Conservation (phyloP, 2,888 invertebrate species). For the Carcina quercana region DNA sequence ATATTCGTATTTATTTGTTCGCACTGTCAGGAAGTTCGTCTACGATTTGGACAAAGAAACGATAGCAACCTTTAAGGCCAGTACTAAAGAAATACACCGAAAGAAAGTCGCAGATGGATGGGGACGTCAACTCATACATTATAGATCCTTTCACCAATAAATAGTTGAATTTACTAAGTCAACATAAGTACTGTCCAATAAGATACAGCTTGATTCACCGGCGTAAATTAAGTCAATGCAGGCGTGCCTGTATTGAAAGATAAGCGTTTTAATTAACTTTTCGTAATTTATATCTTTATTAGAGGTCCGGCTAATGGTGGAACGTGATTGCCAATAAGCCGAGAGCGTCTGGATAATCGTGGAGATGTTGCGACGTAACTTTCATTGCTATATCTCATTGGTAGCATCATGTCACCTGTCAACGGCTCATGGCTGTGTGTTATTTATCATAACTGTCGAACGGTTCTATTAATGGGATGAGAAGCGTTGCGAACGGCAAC, state of each 20-base stretch:
- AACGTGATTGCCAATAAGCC: constrained; percentile 53
- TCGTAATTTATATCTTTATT: constrained; percentile 70
- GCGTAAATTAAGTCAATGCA: too few species aligned
- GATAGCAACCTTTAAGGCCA: too few species aligned
- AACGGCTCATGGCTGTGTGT: constrained; percentile 26
- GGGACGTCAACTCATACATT: too few species aligned
- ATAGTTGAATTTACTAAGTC: constrained; percentile 54
- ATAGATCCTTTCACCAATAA: constrained; percentile 46
- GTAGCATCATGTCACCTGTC: constrained; percentile 35
- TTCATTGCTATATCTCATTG: constrained; percentile 34
- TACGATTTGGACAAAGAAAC: too few species aligned
- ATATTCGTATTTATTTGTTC: too few species aligned
- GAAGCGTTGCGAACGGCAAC: background rate
- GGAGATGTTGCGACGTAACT: constrained; percentile 21
- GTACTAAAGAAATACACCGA: too few species aligned
- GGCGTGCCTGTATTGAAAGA: constrained; percentile 37
- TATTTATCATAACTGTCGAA: constrained; percentile 28
- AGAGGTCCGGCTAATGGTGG: constrained; percentile 47
- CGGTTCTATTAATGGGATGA: constrained; percentile 9
- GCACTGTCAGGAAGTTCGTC: too few species aligned
- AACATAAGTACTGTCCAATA: constrained; percentile 29
- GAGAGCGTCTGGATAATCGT: constrained; percentile 40
- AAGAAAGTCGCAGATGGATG: too few species aligned
- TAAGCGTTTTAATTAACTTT: constrained; percentile 69
- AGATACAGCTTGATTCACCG: too few species aligned